Base-by-base conservation (phyloP, 1,140 invertebrate species). In the Portunus trituberculatus region DNA sequence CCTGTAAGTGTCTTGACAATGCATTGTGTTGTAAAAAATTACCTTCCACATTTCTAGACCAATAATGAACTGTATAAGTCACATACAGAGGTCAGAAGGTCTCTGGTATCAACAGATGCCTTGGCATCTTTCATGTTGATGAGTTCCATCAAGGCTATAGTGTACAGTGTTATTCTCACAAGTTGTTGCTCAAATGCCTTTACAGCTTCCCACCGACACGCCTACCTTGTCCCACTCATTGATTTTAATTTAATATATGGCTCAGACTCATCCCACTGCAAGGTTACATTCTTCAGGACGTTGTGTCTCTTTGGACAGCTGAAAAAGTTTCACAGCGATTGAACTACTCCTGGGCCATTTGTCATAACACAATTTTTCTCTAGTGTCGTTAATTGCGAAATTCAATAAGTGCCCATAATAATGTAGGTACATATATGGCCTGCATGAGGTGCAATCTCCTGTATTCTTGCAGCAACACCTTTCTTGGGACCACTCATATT, bases 351-450 rank as follows among this genome's bases (percentile, higher is more conserved):
- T 39, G 4, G 29, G 84, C 12, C 84, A 87, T 87, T 87, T 20
- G 4, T 87, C 39, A 87, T 87, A 12, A 84, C n/a, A n/a, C 83
- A 84, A 25, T 84, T 84, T 32, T 84, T 25, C 83, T 84, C 83
- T 6, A 28, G 84, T 87, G 84, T 87, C 84, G 12, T 87, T 32
- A 87, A 87, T 87, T 87, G 14, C 84, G 8, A 87, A 87, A 87
- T 87, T 14, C 84, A 87, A n/a, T 45, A 87, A 87, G 39, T 87
- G 84, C 39, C 84, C 28, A 45, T 87, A 87, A 20, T 28, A 87
- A 87, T 87, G n/a, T n/a, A n/a, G n/a, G 84, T 87, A 87, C 84
- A 87, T 87, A 87, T 29, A 87, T 87, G 28, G 84, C 84, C 84
- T n/a, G n/a, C n/a, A n/a, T 16, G 84, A 16, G 12, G 84, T 45